Evolutionary conservation across 2,113 vertebrate species (phyloP).

Genomic region (Megaceryle maxima): DNA sequence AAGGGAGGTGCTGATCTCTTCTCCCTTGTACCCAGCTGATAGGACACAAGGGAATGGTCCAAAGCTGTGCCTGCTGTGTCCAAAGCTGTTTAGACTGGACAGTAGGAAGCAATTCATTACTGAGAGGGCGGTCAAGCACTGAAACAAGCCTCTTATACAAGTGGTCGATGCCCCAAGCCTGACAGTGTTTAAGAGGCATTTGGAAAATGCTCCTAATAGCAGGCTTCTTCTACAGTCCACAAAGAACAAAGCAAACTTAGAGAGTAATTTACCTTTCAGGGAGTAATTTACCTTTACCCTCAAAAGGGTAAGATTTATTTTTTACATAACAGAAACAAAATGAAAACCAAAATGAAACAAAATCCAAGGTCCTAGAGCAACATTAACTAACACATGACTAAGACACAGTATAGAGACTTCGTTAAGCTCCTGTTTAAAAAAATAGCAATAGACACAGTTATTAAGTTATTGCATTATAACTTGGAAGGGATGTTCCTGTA

Average conservation of each 20-base stretch:
- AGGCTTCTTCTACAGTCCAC: background rate
- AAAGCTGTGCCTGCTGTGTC: background rate
- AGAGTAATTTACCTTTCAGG: background rate
- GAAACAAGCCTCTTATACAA: background rate
- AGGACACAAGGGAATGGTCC: background rate
- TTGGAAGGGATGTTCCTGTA: background rate
- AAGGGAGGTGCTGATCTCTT: background rate
- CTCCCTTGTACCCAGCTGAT: background rate
- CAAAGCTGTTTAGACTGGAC: background rate
- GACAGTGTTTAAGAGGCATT: background rate
- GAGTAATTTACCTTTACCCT: background rate
- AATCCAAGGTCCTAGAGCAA: background rate
- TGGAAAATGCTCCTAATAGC: background rate
- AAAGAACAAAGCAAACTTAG: background rate
- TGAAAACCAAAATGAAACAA: background rate
- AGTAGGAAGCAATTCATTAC: background rate
- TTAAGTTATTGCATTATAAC: background rate
- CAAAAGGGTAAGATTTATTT: background rate
- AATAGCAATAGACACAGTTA: background rate
- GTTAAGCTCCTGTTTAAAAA: background rate
- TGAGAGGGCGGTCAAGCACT: background rate
- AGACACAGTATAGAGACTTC: background rate
- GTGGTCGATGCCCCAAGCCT: background rate
- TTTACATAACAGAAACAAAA: background rate
- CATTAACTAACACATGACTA: background rate